A percentile compares a stretch with the other conserved stretches of the same genome.
These are phyloP conservation scores for Pseudomyrmex gracilis DNA, from an alignment of 1,140 invertebrate species.

Conservation along the genomic window DNA sequence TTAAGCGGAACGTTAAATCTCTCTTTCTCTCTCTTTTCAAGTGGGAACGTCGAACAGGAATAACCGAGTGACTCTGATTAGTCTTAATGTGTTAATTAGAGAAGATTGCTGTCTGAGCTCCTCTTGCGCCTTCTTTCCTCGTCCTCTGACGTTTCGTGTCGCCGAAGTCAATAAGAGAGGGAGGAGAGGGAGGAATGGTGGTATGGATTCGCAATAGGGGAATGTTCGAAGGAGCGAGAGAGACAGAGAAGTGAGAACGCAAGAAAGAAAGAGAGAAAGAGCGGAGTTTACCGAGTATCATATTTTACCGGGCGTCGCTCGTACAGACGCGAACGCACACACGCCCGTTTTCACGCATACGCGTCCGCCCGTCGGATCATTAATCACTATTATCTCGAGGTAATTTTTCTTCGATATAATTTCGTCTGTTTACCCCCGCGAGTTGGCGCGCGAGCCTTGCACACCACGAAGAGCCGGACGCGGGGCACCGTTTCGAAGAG, in stretches of 20 bases:
- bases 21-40: conserved; percentile 65
- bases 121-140: conserved; percentile 59
- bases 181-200: conserved; percentile 37
- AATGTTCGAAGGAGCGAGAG: conserved; percentile 19
- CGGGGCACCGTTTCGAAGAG: conserved; percentile 67
- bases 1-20: conserved; percentile 83
- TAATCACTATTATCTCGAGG: conserved; percentile 83
- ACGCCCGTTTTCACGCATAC: conserved; percentile 60
- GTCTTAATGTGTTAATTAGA: conserved; percentile 85
- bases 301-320: conserved; percentile 76
- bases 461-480: conserved; percentile 65
- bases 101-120: conserved; percentile 80
- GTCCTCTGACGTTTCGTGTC: conserved; percentile 53
- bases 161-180: conserved; percentile 69
- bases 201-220: conserved; percentile 45
- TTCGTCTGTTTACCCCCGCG: conserved; percentile 82
- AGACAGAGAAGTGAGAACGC: conserved; percentile 22
- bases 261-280: conserved; percentile 49
- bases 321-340: conserved; percentile 68
- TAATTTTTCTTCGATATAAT: conserved; percentile 84
- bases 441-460: conserved; percentile 75
- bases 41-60: conserved; percentile 81
- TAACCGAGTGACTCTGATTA: conserved; percentile 84
- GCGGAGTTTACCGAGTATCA: conserved; percentile 76
- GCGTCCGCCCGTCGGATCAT: conserved; percentile 74